Base-by-base conservation (phyloP, 1,140 invertebrate species). In the Asbolus verrucosus region DNA sequence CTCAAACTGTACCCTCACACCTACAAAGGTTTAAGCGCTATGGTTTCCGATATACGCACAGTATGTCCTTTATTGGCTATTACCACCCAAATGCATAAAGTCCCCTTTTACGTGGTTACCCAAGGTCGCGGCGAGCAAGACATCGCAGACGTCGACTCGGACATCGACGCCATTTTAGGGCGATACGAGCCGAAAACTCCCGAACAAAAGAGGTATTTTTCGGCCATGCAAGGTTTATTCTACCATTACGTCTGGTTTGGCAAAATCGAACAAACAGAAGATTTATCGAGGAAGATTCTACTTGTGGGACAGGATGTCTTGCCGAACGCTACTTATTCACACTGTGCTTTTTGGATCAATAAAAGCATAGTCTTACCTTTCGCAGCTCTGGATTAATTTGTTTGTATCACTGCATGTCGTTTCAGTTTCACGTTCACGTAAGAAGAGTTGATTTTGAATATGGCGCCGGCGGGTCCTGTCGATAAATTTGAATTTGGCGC, bases 191-290 rank as follows among this genome's bases (percentile, higher is more conserved):
- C 89, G 0, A 87, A 86, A 61, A 89, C 87, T 11, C 87, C 88
- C 0, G 89, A 90, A 72, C 89, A 93, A 75, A 86, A 88, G 43
- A 83, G 89, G 15, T 94, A 90, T 70, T 86, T 92, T 27, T 87
- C 88, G 0, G 90, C 92, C 1, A 92, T 94, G 83, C 92, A 94
- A 76, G 87, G 91, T 60, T 78, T 94, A 0, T 95, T 95, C 78
- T 94, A 93, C 76, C 87, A 90, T 70, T 94, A 88, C 72, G 91
- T 94, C 0, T 89, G 88, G 83, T 86, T 91, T 67, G 91, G 90
- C 6, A 85, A 86, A 41, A 81, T 92, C 14, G 80, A 86, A 3
- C 84, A 87, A 1, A n/a, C n/a, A n/a, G 83, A 82, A 0, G 84
- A 88, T 33, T 73, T 76, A 0, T 81, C 84, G 3, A 81, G 83